These are phyloP conservation scores for Rousettus leschenaultii DNA, from an alignment of 2,113 vertebrate genomes.

Conservation along the genomic window DNA sequence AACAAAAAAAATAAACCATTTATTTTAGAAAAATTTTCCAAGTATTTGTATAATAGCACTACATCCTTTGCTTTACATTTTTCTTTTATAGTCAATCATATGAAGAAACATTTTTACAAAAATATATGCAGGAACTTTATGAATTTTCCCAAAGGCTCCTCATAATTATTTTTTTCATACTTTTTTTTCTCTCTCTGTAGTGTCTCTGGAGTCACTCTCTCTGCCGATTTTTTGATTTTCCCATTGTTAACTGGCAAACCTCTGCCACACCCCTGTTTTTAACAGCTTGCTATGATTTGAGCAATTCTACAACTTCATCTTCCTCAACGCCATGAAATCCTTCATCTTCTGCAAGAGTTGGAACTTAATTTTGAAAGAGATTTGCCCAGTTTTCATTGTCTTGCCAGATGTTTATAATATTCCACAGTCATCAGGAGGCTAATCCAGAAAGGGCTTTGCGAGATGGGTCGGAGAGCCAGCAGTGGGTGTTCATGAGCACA, in stretches of 20 bases:
- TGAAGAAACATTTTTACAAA: background rate
- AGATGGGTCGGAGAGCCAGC: background rate
- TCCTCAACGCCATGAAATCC: background rate
- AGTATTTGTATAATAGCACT: background rate
- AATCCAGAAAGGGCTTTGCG: background rate
- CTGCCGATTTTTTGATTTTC: background rate
- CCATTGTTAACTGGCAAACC: background rate
- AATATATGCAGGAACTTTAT: background rate
- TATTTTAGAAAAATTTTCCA: background rate
- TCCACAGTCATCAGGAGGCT: background rate
- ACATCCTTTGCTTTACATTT: background rate
- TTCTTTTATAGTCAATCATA: background rate
- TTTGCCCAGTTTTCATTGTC: background rate
- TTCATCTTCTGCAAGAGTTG: background rate
- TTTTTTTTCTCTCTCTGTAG: background rate
- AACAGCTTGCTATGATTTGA: background rate
- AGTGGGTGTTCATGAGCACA: background rate
- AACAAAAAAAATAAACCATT: conserved; percentile 10
- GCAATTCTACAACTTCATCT: background rate
- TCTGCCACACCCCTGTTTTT: background rate
- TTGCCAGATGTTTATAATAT: background rate
- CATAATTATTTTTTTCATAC: background rate
- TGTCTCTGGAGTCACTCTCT: background rate
- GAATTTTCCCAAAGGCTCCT: background rate
- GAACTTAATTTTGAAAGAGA: background rate